phyloP scores from a whole-genome alignment of 2,888 invertebrate species.

The Linnaemya tessellans region DNA sequence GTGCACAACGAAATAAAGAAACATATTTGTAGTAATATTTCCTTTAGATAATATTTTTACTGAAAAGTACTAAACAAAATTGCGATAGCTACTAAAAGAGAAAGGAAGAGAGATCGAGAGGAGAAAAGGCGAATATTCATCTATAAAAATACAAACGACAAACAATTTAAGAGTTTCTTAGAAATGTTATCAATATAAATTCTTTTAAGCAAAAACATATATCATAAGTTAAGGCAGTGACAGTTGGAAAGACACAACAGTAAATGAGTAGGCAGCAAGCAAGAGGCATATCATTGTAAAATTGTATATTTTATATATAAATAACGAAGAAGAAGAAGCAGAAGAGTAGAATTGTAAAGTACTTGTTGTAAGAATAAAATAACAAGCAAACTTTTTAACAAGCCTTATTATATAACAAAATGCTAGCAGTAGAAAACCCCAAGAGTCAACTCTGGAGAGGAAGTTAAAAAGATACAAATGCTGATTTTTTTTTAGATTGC shows the following conservation, averaged over 20 bases:
- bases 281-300: slow-evolving; percentile 50
- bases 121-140: background rate
- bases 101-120: background rate
- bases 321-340: slow-evolving; percentile 10
- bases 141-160: slow-evolving; percentile 45
- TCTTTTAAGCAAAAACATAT: slow-evolving; percentile 43
- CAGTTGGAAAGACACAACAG: slow-evolving; percentile 41
- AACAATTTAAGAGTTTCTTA: slow-evolving; percentile 64
- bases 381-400: slow-evolving; percentile 56
- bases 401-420: slow-evolving; percentile 27
- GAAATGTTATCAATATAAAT: slow-evolving; percentile 68
- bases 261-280: slow-evolving; percentile 38
- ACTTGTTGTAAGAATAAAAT: slow-evolving; percentile 39
- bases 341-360: slow-evolving; percentile 14
- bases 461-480: slow-evolving; percentile 61
- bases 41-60: slow-evolving; percentile 56
- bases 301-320: slow-evolving; percentile 10
- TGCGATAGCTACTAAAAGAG: slow-evolving; percentile 21
- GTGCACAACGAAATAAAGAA: background rate
- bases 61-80: slow-evolving; percentile 35
- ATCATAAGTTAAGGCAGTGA: slow-evolving; percentile 54
- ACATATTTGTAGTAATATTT: slow-evolving; percentile 62
- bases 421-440: background rate
- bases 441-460: slow-evolving; percentile 13
- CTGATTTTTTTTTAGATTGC: slow-evolving; percentile 42